Conservation (phyloP, 2,888 invertebrate genomes). For the Stenoptilia bipunctidactyla region DNA sequence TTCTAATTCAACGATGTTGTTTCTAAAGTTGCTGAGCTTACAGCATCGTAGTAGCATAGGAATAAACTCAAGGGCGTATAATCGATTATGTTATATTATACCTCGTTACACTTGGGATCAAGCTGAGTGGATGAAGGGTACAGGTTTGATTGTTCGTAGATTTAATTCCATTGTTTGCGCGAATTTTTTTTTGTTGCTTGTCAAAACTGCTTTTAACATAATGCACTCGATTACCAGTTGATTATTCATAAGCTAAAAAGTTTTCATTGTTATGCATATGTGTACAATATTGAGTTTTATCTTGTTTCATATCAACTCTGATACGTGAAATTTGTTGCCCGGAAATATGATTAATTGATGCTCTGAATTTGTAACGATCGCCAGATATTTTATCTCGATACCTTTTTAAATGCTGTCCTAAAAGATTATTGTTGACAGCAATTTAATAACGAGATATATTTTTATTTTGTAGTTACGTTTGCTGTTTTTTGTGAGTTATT, state of each 20-base stretch:
- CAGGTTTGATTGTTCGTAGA: neutral
- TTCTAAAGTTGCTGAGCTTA: slow-evolving; percentile 10
- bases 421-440: too few species aligned
- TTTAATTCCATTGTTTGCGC: slow-evolving; percentile 18
- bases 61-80: slow-evolving; percentile 47
- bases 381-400: too few species aligned
- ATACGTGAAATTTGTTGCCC: neutral
- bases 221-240: neutral
- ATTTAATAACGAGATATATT: too few species aligned
- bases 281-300: too few species aligned
- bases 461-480: too few species aligned
- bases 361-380: neutral
- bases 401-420: too few species aligned
- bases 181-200: slow-evolving; percentile 17
- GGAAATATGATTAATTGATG: slow-evolving; percentile 3
- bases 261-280: neutral
- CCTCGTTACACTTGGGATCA: slow-evolving; percentile 39
- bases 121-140: slow-evolving; percentile 23
- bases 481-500: too few species aligned
- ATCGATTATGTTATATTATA: slow-evolving; percentile 55
- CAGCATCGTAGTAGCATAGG: slow-evolving; percentile 25
- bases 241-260: neutral
- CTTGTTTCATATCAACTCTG: too few species aligned
- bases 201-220: neutral
- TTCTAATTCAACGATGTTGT: neutral